Base-by-base conservation (phyloP, 2,888 invertebrate genomes). In the Chymomyza amoena region DNA sequence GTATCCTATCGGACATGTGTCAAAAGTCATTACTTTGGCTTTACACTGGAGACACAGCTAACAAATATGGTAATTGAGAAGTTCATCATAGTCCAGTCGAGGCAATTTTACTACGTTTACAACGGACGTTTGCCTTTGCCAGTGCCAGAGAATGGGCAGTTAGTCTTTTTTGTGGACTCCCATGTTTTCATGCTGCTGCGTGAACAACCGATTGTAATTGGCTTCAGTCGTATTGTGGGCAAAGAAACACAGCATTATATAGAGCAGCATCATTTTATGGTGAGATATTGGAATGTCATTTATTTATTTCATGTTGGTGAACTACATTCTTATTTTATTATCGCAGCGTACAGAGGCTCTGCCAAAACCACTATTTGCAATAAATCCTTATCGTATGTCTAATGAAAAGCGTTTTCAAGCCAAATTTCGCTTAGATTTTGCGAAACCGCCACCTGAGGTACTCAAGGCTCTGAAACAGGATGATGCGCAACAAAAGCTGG, bases 231-330 rank as follows among this genome's bases (percentile, higher is more conserved):
- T 52, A 67, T 79, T 39, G 67, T 70, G 25, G 70, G 76, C 39
- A 75, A 77, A 4, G 56, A 68, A 15, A 69, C 76, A 0, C 25
- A 61, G 5, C 80, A 84, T 59, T 81, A 78, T 71, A 75, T 90
- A 25, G 91, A 91, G 61, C 89, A 91, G 66, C 90, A 91, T 80
- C 90, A 91, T 75, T 91, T 91, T 68, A 79, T 90, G 87, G 89
- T 89, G 78, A 80, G 65, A 20, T n/a, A 4, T n/a, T 16, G 9
- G 7, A 45, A 7, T 13, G 39, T 2, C 39, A 13, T 13, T 45
- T 13, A 13, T 45, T 45, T 25, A 25, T 25, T n/a, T 6, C 15
- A 16, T 61, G 32, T n/a, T 69, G 15, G 10, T 25, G 13, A 25
- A n/a, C 61, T 50, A 4, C 20, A 36, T 50, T 68, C 61, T 50